Evolutionary conservation across 37 sponge, comb jelly and placozoan genomes (phyloP), one percentile per base, ranked within the genome.

Genomic region (Axinella damicornis): DNA sequence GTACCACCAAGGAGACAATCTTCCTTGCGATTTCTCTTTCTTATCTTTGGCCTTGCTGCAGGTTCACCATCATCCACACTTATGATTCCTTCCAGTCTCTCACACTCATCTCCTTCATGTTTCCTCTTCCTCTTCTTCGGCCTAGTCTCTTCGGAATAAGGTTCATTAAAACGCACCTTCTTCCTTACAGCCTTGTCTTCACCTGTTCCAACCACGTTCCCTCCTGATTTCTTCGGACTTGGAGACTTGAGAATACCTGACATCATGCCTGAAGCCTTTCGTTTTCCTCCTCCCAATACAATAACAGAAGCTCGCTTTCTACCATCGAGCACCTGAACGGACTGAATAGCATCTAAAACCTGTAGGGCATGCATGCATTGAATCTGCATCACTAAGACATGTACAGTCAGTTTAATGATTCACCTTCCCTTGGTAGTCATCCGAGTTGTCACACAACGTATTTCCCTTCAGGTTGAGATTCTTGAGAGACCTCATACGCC

Each of bases 401-500:
- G n/a, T n/a, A n/a, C n/a, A n/a, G n/a, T n/a, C n/a, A n/a, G n/a
- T n/a, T 69, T 46, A 9, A 9, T 46, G 46, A 46, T 46, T 46
- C 9, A 46, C 46, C 46, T 46, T 71, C 82, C 57, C 25, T 33
- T 57, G 56, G 24, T 25, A 27, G 41, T 59, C 39, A 24, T 40
- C 56, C 30, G 40, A 21, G 13, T 25, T 41, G 12, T 27, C 36
- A 39, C 74, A 84, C 38, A 83, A 16, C 34, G 13, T 46, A 55
- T 84, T 84, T 27, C 85, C 85, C 33, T 76, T 75, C 30, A 84
- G 32, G 76, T 84, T 84, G 55, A 84, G 76, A 53, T 74, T 84
- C 37, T 46, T 59, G 41, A 84, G 2, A 17, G 25, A 11, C 1
- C 1, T 33, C 54, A 84, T 5, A n/a, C 69, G 34, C 21, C 31